Evolutionary conservation across 2,888 invertebrate species (phyloP), one percentile per base, ranked within the genome.

Genomic region (Aphodius granarius): DNA sequence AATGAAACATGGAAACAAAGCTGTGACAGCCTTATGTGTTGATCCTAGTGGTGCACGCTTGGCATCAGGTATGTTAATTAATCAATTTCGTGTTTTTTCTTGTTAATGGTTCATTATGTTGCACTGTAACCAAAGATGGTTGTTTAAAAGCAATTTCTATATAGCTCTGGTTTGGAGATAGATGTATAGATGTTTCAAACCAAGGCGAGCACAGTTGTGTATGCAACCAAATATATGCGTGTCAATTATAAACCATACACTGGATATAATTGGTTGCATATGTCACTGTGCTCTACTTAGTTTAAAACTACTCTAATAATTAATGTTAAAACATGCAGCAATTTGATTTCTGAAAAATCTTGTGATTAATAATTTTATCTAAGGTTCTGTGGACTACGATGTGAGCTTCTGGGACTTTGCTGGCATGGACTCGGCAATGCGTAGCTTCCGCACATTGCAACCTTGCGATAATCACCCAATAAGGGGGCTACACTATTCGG

Each of bases 371-470:
- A n/a, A n/a, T n/a, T n/a, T n/a, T n/a, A n/a, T n/a, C n/a, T n/a
- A 95, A 0, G 99, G 99, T 0, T 97, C 98, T 0, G 92, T 96
- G 21, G 99, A 99, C 86, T 99, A 98, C 86, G 97, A 98, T 81
- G 94, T 99, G 1, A 94, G 95, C 73, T 95, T 99, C 82, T 99
- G 97, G 97, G 99, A 99, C 86, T 99, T 99, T 89, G 96, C 97
- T 78, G 99, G 98, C 3, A 99, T 99, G 98, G 98, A 99, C 86
- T 92, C 95, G 0, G 92, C 94, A 0, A 91, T 97, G 89, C 92
- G 95, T 73, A 95, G 97, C 71, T 99, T 98, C 86, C 91, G 98
- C 19, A 95, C 95, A 0, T 89, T 98, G n/a, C 94, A 95, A 80
- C 98, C 99, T 0, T 97, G 97, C 84, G 98, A 98, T 86, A 95